Percentiles rank a stretch among this genome's conserved stretches.
phyloP scores from a whole-genome alignment of 92 coral and sea anemone species.

The Galaxea fascicularis region DNA sequence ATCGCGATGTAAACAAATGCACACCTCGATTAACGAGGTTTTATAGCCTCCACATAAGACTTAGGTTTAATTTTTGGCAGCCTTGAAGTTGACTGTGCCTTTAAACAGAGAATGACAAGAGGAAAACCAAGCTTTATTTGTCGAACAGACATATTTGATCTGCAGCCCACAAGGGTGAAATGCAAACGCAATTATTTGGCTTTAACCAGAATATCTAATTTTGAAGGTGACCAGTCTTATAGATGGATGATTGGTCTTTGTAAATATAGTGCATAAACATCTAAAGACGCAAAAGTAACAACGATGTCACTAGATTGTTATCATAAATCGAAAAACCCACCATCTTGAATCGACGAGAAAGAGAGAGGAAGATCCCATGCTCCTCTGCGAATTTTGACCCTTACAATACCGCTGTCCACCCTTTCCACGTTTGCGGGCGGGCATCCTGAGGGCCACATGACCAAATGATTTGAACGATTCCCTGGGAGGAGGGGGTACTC shows the following conservation, averaged over 20 bases:
- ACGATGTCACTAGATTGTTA: conserved; percentile 73
- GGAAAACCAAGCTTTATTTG: neutral
- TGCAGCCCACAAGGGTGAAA: neutral
- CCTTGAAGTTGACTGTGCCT: neutral
- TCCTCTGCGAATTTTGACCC: conserved; percentile 62
- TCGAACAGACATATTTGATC: neutral
- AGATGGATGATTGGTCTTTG: neutral
- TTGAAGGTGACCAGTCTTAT: neutral
- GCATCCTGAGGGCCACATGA: neutral
- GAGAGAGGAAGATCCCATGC: conserved; percentile 87
- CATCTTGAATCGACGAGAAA: conserved; percentile 91
- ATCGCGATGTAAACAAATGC: neutral
- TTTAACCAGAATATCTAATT: neutral
- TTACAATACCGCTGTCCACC: conserved; percentile 48
- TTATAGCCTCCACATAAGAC: neutral
- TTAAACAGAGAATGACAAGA: neutral
- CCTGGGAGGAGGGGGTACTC: no score
- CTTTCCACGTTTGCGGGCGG: conserved; percentile 3
- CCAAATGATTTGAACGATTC: no score
- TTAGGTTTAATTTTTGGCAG: neutral
- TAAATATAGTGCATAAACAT: neutral
- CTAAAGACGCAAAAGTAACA: neutral
- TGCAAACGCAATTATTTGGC: conserved; percentile 1
- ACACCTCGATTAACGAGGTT: neutral
- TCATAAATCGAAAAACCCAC: conserved; percentile 66